These are phyloP conservation scores for Xylophagus ater DNA, from an alignment of 2,888 invertebrate species.

Conservation along the genomic window DNA sequence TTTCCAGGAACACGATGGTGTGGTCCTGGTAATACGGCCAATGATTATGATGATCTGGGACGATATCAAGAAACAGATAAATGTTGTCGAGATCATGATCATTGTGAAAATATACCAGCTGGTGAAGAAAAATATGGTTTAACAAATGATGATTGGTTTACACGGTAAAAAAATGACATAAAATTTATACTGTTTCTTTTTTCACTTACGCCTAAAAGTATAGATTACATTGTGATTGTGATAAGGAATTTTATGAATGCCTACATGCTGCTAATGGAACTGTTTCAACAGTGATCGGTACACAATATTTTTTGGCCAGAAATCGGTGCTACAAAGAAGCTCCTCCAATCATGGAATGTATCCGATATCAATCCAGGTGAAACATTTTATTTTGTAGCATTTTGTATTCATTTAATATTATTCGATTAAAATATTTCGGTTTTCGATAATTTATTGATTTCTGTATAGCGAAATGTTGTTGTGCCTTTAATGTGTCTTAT, in stretches of 20 bases:
- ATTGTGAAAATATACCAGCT: conserved; percentile 26
- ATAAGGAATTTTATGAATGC: conserved; percentile 19
- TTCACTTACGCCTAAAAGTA: too few species aligned
- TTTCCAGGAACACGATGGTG: conserved; percentile 74
- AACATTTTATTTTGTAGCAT: not conserved
- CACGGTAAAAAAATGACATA: conserved; percentile 11
- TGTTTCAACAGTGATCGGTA: conserved; percentile 18
- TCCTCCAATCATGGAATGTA: conserved; percentile 18
- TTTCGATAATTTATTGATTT: not conserved
- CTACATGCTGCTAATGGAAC: conserved; percentile 14
- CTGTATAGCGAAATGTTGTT: too few species aligned
- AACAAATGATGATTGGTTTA: conserved; percentile 20
- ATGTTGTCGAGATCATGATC: conserved; percentile 74
- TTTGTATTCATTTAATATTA: not conserved
- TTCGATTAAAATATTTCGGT: not conserved
- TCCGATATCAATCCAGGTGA: conserved; percentile 16
- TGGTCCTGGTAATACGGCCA: conserved; percentile 69
- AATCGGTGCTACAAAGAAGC: conserved; percentile 19
- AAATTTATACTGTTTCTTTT: not conserved
- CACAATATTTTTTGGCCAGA: conserved; percentile 19
- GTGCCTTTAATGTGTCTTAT: too few species aligned
- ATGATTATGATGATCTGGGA: conserved; percentile 64
- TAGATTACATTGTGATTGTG: conserved; percentile 21
- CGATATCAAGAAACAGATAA: conserved; percentile 64
- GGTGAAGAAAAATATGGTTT: conserved; percentile 20